Percentiles rank a stretch among this genome's conserved stretches.
phyloP scores from a whole-genome alignment of 53 echinoderm and acorn worm genomes.

The Holothuria scabra region DNA sequence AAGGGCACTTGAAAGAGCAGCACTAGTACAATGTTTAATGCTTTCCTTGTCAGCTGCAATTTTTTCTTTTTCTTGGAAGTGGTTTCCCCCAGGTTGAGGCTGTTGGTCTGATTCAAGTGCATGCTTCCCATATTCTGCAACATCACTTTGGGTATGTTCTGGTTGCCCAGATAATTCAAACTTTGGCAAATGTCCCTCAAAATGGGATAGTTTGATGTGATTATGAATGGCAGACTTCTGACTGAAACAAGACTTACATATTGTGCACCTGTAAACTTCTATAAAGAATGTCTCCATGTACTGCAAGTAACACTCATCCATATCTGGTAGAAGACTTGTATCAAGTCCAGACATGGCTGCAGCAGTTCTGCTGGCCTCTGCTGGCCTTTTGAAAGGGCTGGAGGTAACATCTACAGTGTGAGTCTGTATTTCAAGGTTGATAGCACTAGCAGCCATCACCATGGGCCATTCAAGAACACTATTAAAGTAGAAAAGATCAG shows the following conservation, averaged over 20 bases:
- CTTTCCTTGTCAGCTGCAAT: conserved; percentile 17
- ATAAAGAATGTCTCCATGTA: conserved; percentile 57
- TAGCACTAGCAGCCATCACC: not conserved
- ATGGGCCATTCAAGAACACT: not conserved
- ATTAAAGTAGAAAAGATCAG: too few species aligned
- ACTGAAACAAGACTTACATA: conserved; percentile 73
- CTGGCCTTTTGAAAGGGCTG: not conserved
- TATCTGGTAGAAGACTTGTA: conserved; percentile 4
- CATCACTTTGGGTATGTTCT: too few species aligned
- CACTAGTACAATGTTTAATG: conserved; percentile 6
- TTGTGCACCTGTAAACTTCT: conserved; percentile 82
- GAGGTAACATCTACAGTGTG: not conserved
- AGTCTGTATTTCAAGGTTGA: conserved; percentile 23
- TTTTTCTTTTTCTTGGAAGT: conserved; percentile 8
- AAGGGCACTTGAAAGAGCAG: conserved; percentile 62
- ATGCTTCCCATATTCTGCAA: too few species aligned
- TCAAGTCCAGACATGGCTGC: conserved; percentile 19
- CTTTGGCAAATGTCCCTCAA: not conserved
- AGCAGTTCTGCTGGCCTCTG: not conserved
- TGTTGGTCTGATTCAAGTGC: not conserved
- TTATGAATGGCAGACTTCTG: conserved; percentile 54
- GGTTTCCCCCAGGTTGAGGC: not conserved
- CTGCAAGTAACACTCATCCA: not conserved
- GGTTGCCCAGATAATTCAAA: too few species aligned
- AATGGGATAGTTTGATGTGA: conserved; percentile 55